Percentiles rank a stretch among this genome's conserved stretches.
phyloP scores from a whole-genome alignment of 2,113 vertebrate genomes.

The Nyctereutes procyonoides region DNA sequence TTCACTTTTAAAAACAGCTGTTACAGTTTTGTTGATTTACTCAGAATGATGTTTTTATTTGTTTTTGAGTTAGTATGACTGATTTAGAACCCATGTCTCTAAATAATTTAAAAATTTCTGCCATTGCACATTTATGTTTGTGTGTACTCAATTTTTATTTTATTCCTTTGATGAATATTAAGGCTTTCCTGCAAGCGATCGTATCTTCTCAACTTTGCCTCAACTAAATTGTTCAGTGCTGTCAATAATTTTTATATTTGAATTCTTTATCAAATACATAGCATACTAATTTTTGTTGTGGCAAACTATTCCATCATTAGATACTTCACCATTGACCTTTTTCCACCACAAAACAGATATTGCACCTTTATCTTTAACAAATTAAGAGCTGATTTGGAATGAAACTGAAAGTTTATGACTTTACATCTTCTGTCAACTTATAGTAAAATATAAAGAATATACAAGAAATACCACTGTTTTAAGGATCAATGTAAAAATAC shows the following conservation, averaged over 20 bases:
- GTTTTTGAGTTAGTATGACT: constrained; percentile 70
- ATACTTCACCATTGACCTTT: neutral
- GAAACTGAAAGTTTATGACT: constrained; percentile 16
- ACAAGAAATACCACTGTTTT: neutral
- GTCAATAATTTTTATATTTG: constrained; percentile 66
- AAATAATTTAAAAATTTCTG: constrained; percentile 73
- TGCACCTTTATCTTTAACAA: constrained; percentile 46
- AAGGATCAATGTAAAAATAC: neutral
- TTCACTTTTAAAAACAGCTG: constrained; percentile 78
- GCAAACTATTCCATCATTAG: neutral
- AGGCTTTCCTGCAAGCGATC: constrained; percentile 55
- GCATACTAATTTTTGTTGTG: constrained; percentile 61
- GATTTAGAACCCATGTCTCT: constrained; percentile 58
- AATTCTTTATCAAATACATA: constrained; percentile 41
- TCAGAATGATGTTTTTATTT: constrained; percentile 72
- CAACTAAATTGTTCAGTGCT: constrained; percentile 65
- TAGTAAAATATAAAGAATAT: neutral
- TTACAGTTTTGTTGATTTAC: constrained; percentile 74
- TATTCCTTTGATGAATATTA: constrained; percentile 61
- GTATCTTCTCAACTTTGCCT: constrained; percentile 67
- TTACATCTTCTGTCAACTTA: neutral
- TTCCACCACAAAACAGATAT: neutral
- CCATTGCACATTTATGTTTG: constrained; percentile 58
- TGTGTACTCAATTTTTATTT: constrained; percentile 63
- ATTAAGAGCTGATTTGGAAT: neutral